These are phyloP conservation scores for Scaptomyza graminum DNA, from an alignment of 1,140 invertebrate species.

Conservation along the genomic window DNA sequence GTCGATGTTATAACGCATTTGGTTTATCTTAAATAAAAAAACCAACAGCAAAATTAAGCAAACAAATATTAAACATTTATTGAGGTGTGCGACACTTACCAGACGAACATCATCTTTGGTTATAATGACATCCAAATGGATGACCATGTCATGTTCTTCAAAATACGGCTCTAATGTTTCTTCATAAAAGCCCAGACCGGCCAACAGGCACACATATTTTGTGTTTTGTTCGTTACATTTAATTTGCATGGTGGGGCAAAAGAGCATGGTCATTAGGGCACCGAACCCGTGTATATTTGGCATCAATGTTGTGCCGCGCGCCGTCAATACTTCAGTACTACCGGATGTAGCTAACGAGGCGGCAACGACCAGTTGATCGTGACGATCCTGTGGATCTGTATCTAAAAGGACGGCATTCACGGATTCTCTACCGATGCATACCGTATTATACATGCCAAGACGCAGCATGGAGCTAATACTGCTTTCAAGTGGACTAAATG, in stretches of 20 bases:
- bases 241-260: conserved; percentile 92
- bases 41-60: no score
- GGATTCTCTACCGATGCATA: conserved; percentile 89
- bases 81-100: conserved; percentile 80
- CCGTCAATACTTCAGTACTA: conserved; percentile 84
- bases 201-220: conserved; percentile 90
- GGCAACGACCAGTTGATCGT: conserved; percentile 89
- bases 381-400: conserved; percentile 88
- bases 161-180: conserved; percentile 86
- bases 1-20: conserved; percentile 87
- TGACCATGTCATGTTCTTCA: conserved; percentile 93
- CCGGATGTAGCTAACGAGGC: conserved; percentile 86
- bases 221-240: conserved; percentile 86
- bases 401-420: conserved; percentile 95
- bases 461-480: conserved; percentile 86
- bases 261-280: conserved; percentile 90
- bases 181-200: conserved; percentile 90
- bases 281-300: conserved; percentile 93
- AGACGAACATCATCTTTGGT: conserved; percentile 87
- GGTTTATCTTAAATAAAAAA: conserved; percentile 85
- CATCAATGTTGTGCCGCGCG: conserved; percentile 93
- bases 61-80: neutral
- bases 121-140: conserved; percentile 90
- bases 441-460: conserved; percentile 85
- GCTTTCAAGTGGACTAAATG: conserved; percentile 90